phyloP scores from a whole-genome alignment of 2,888 invertebrate species.

The Catocala sponsa region DNA sequence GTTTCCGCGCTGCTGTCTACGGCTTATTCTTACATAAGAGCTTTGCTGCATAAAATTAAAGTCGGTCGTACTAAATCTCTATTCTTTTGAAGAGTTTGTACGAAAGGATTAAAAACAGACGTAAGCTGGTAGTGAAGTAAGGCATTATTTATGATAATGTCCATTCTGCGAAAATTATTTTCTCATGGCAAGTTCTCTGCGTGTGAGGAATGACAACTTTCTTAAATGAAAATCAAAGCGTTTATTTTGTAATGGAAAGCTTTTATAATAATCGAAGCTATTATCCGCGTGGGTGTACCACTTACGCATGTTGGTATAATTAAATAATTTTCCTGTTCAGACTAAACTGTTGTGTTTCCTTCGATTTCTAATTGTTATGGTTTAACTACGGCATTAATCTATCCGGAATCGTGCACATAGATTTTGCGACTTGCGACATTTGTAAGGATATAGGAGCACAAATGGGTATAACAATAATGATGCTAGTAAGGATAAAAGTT shows the following conservation, averaged over 20 bases:
- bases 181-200: constrained; percentile 21
- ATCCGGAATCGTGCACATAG: neutral
- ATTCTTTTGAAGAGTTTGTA: constrained; percentile 62
- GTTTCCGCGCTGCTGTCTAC: constrained; percentile 66
- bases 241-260: constrained; percentile 6
- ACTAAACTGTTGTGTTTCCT: neutral
- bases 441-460: constrained; percentile 4
- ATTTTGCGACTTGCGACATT: neutral
- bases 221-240: constrained; percentile 11
- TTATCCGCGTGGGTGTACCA: neutral
- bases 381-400: neutral
- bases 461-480: constrained; percentile 20
- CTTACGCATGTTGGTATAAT: neutral
- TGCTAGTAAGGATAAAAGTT: constrained; percentile 28
- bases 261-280: neutral
- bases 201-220: constrained; percentile 19
- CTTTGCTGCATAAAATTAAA: constrained; percentile 72
- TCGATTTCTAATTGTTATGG: no score
- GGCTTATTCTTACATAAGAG: constrained; percentile 72
- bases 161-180: constrained; percentile 28
- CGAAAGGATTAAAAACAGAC: constrained; percentile 62
- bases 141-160: constrained; percentile 56
- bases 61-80: constrained; percentile 69
- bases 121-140: no score
- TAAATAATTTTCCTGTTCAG: neutral